Percentiles rank a stretch among this genome's conserved stretches.
Evolutionary conservation across 2,797 vertebrate species (phyloP).

Genomic region (Pampus argenteus): DNA sequence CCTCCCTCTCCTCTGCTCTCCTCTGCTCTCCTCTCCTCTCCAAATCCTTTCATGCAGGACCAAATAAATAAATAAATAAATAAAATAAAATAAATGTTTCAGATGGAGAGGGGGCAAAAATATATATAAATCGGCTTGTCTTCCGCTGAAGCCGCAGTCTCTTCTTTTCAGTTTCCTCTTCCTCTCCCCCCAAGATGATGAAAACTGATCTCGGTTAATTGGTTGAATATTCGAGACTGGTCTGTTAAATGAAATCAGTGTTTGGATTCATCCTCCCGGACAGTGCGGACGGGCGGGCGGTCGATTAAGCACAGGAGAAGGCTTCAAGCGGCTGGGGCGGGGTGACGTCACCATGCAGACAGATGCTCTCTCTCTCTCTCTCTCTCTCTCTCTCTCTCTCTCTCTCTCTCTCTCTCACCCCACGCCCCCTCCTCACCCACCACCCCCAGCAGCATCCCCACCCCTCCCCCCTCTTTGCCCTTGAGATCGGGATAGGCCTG

Average conservation of each 20-base stretch:
- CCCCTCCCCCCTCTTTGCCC: conserved; percentile 41
- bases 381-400: background rate
- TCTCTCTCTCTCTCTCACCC: background rate
- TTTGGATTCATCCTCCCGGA: conserved; percentile 65
- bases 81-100: background rate
- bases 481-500: conserved; percentile 52
- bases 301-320: conserved; percentile 45
- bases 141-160: background rate
- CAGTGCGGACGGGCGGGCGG: conserved; percentile 50
- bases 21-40: conserved; percentile 8
- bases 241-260: conserved; percentile 43
- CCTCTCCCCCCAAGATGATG: background rate
- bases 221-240: conserved; percentile 30
- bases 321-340: conserved; percentile 47
- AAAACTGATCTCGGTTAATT: conserved; percentile 3
- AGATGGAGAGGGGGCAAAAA: background rate
- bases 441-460: background rate
- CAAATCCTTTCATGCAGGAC: conserved; percentile 17
- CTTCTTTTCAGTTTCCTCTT: background rate
- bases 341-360: conserved; percentile 76
- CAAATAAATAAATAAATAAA: background rate
- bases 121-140: background rate
- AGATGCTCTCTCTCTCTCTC: conserved; percentile 41
- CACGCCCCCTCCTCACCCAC: background rate
- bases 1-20: conserved; percentile 14